phyloP scores from a whole-genome alignment of 2,113 vertebrate genomes.

The Budorcas taxicolor region DNA sequence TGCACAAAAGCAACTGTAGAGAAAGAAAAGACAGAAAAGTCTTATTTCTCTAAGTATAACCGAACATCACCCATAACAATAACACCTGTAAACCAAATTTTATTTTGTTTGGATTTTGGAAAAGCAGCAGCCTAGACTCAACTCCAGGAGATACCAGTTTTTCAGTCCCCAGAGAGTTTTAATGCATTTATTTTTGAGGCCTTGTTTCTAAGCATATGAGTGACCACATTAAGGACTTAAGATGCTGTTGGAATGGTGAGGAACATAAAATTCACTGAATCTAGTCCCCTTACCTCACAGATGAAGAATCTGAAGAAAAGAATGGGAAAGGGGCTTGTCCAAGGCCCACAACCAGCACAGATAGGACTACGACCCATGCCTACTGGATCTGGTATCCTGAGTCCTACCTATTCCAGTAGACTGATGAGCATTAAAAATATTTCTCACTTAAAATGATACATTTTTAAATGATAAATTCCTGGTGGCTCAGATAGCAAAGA shows the following conservation, averaged over 20 bases:
- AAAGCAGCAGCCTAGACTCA: background rate
- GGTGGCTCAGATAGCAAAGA: background rate
- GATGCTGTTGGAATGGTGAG: background rate
- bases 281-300: background rate
- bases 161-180: conserved; percentile 35
- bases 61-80: conserved; percentile 50
- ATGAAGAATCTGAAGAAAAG: background rate
- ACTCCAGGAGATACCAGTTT: background rate
- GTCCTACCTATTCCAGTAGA: background rate
- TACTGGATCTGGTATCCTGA: background rate
- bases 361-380: background rate
- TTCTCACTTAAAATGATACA: background rate
- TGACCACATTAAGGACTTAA: background rate
- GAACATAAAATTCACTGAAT: background rate
- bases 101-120: conserved; percentile 37
- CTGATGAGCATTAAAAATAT: background rate
- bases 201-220: conserved; percentile 10
- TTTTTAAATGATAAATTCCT: background rate
- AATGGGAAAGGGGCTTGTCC: background rate
- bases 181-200: conserved; percentile 14
- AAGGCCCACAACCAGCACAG: background rate
- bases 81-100: conserved; percentile 63
- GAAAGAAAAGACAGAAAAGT: conserved; percentile 21
- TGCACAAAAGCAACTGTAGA: conserved; percentile 39
- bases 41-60: conserved; percentile 54